phyloP scores from a whole-genome alignment of 2,888 invertebrate genomes.

The Hecatera dysodea region DNA sequence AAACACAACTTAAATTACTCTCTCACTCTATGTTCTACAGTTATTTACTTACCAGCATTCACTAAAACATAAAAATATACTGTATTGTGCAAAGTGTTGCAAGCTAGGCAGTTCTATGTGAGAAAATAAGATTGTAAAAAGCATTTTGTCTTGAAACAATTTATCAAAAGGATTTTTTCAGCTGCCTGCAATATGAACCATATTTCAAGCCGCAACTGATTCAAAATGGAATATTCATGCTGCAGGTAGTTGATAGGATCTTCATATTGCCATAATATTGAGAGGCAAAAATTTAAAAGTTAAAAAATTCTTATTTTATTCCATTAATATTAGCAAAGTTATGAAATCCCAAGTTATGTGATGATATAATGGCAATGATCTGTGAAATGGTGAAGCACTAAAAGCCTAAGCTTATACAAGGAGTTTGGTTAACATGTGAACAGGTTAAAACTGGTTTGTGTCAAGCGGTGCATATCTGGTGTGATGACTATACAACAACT shows the following conservation, averaged over 20 bases:
- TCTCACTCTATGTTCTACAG: slow-evolving; percentile 23
- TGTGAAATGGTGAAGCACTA: slow-evolving; percentile 60
- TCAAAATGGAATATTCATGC: slow-evolving; percentile 22
- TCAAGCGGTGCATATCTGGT: slow-evolving; percentile 66
- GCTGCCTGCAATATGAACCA: slow-evolving; percentile 21
- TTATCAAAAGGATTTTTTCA: background rate
- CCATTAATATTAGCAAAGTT: slow-evolving; percentile 37
- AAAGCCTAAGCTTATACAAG: slow-evolving; percentile 58
- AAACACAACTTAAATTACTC: slow-evolving; percentile 38
- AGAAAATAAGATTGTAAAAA: slow-evolving; percentile 16
- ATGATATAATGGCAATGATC: slow-evolving; percentile 40
- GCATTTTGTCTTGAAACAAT: slow-evolving; percentile 10
- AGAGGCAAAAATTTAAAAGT: background rate
- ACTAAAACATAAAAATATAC: slow-evolving; percentile 34
- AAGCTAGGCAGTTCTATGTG: slow-evolving; percentile 42
- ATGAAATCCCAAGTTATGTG: slow-evolving; percentile 18
- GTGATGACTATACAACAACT: slow-evolving; percentile 54
- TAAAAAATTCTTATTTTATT: slow-evolving; percentile 8
- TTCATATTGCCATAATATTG: background rate
- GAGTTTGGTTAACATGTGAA: slow-evolving; percentile 44
- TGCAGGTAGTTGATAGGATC: slow-evolving; percentile 27
- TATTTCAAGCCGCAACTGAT: slow-evolving; percentile 1
- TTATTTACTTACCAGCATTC: slow-evolving; percentile 34
- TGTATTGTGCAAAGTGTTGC: slow-evolving; percentile 45
- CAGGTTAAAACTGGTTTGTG: slow-evolving; percentile 68